These are phyloP conservation scores for Trichomalopsis sarcophagae DNA, from an alignment of 1,140 invertebrate genomes.

Conservation along the genomic window DNA sequence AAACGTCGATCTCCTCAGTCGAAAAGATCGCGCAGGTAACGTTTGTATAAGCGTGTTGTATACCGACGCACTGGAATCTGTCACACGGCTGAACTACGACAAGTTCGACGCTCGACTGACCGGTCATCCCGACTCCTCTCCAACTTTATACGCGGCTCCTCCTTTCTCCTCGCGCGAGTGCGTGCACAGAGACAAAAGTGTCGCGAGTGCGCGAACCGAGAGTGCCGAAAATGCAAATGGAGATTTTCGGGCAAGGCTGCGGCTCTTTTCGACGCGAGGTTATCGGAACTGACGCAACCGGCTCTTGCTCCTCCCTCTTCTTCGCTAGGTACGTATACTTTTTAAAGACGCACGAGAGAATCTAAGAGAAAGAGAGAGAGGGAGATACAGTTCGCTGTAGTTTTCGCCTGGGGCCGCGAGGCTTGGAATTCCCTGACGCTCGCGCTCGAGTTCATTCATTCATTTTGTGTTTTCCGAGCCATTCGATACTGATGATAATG, in stretches of 20 bases:
- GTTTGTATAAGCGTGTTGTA: not conserved
- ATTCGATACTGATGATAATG: not conserved
- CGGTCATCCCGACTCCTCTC: not conserved
- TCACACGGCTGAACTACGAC: not conserved
- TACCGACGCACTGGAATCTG: not conserved
- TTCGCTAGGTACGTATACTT: not conserved
- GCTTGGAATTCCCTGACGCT: constrained; percentile 7
- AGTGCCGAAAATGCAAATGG: constrained; percentile 25
- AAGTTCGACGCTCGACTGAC: constrained; percentile 25
- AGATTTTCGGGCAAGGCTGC: constrained; percentile 47
- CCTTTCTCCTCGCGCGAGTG: constrained; percentile 5
- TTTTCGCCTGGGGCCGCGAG: not conserved
- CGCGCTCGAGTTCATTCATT: not conserved
- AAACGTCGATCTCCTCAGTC: not conserved
- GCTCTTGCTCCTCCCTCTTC: not conserved
- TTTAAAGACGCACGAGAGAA: not conserved
- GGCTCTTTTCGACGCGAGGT: not conserved
- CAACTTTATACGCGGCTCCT: constrained; percentile 35
- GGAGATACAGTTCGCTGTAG: not conserved
- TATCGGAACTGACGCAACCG: constrained; percentile 41
- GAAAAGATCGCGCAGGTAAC: not conserved
- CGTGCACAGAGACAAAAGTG: not conserved
- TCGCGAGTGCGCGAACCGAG: not conserved
- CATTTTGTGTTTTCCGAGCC: not conserved
- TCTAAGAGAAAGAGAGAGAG: not conserved